These are phyloP conservation scores for Coryphaenoides rupestris DNA, from an alignment of 2,113 vertebrate species.

Conservation along the genomic window DNA sequence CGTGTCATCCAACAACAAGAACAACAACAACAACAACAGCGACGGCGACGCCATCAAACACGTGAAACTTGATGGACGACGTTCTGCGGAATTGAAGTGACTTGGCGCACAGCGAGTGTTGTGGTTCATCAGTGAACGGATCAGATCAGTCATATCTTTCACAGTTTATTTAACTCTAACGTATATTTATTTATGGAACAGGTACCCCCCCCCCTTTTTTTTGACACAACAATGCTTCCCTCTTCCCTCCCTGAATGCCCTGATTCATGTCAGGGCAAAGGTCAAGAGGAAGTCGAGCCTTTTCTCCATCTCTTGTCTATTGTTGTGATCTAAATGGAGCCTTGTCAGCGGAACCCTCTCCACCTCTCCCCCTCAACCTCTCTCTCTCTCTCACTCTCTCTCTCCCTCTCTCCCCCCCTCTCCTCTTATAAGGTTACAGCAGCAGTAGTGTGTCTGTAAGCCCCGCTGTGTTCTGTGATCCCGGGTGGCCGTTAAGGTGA, in stretches of 20 bases:
- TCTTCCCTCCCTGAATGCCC: not conserved
- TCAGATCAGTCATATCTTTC: too few relatives aligned
- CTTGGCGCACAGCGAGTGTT: too few relatives aligned
- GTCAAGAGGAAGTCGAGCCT: conserved; percentile 36
- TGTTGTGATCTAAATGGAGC: conserved; percentile 51
- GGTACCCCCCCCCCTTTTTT: too few relatives aligned
- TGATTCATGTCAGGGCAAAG: conserved; percentile 26
- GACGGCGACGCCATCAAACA: too few relatives aligned
- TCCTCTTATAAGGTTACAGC: conserved; percentile 57
- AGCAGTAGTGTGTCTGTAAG: conserved; percentile 26
- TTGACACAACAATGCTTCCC: not conserved
- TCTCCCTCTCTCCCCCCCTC: not conserved
- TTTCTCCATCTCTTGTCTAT: conserved; percentile 46
- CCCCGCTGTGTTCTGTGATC: conserved; percentile 50
- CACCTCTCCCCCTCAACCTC: conserved; percentile 13
- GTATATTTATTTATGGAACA: too few relatives aligned
- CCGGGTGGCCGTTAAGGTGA: conserved; percentile 53
- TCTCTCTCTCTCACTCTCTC: conserved; percentile 18
- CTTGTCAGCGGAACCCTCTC: conserved; percentile 43
- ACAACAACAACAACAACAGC: too few relatives aligned
- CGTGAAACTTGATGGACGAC: too few relatives aligned
- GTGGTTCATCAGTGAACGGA: too few relatives aligned
- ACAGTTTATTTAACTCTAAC: too few relatives aligned
- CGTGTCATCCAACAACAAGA: too few relatives aligned
- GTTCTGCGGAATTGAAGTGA: too few relatives aligned